phyloP scores from a whole-genome alignment of 2,888 invertebrate species.

The Thecocarcelia acutangulata region DNA sequence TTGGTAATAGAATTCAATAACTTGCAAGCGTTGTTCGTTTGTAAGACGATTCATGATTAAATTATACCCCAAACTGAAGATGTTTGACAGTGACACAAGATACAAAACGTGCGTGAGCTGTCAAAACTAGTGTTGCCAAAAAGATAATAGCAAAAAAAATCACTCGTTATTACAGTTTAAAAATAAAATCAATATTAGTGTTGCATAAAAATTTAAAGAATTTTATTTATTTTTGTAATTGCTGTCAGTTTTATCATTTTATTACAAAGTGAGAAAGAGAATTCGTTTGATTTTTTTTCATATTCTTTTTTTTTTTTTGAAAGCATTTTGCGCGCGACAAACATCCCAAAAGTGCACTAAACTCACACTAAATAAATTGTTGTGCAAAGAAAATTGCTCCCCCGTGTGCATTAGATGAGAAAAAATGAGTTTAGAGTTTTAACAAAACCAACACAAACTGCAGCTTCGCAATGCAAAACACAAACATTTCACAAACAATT shows the following conservation, averaged over 20 bases:
- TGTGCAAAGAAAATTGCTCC: constrained; percentile 71
- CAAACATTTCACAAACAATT: not conserved
- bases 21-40: too few relatives aligned
- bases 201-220: too few relatives aligned
- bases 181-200: too few relatives aligned
- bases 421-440: constrained; percentile 72
- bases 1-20: too few relatives aligned
- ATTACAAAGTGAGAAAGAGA: not conserved
- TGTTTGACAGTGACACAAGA: too few relatives aligned
- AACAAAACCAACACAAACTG: constrained; percentile 21
- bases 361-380: constrained; percentile 71
- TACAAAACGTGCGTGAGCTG: too few relatives aligned
- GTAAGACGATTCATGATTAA: too few relatives aligned
- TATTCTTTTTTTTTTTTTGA: constrained; percentile 7
- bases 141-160: too few relatives aligned
- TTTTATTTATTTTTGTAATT: constrained; percentile 7
- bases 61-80: too few relatives aligned
- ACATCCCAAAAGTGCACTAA: constrained; percentile 70
- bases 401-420: constrained; percentile 70
- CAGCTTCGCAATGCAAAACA: constrained; percentile 14
- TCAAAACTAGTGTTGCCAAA: too few relatives aligned
- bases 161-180: too few relatives aligned
- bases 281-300: not conserved
- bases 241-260: not conserved
- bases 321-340: constrained; percentile 49